Evolutionary conservation across 2,797 vertebrate genomes (phyloP), one percentile per base, ranked within the genome.

Genomic region (Falco rusticolus): DNA sequence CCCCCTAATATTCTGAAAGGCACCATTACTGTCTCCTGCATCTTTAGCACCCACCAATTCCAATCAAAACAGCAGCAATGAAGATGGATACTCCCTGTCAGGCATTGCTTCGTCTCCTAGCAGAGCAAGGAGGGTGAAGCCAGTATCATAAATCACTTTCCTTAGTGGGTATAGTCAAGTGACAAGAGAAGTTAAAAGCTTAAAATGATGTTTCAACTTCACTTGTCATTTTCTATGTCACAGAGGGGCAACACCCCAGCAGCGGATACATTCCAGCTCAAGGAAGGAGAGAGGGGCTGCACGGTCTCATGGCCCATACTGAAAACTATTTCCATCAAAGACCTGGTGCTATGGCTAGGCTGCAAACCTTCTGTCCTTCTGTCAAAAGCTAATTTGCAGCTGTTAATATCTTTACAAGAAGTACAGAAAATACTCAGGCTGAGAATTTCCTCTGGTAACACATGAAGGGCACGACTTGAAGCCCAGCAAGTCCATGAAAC

Each of bases 41-140:
- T 83, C 68, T 87, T 95, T 83, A 91, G 69, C 28, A 34, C 76
- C 31, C 50, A 87, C 69, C 47, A 75, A 37, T 86, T 91, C 72
- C 69, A 93, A 81, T 51, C 64, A 81, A 94, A 93, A 81, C 47
- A 93, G 33, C 65, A 91, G 79, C 57, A 87, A 31, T 91, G 74
- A 91, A 94, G 89, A 92, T 56, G 41, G 61, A 97, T 83, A 48
- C 64, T 34, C 50, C 6, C 14, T 68, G 43, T 69, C 54, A 90
- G 43, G 72, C 47, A 72, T 26, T 84, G 53, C 71, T 92, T 83
- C 16, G 0, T 53, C 61, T 95, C 57, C 45, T 18, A 70, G 26
- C 47, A 90, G 39, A 79, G 45, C 24, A 85, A 85, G 34, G 61
- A 85, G 26, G 84, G 61, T 79, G 94, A 91, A 92, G 25, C 43